Base-by-base conservation (phyloP, 2,797 vertebrate genomes). In the Rallus crepitans region DNA sequence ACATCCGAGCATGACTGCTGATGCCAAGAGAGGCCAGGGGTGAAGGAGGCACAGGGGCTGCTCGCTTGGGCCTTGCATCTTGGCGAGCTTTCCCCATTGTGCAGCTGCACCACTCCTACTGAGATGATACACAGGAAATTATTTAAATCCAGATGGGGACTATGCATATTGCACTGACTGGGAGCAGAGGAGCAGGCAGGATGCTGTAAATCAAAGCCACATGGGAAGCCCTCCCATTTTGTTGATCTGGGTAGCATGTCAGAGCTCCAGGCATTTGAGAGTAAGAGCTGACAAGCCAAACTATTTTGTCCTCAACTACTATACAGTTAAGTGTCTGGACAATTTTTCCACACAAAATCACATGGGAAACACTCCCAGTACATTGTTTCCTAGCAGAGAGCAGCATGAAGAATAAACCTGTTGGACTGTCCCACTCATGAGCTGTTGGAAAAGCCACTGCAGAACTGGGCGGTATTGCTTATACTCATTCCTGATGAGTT, bases 131-230 rank as follows among this genome's bases (percentile, higher is more conserved):
- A 25, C 10, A 86, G 64, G 76, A 68, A 83, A 90, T n/a, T 4
- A 25, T 50, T 82, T 30, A 25, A 69, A 81, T 83, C 79, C 50
- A 90, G 40, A 69, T 47, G 53, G 48, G 82, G 76, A 39, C 61
- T 14, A 28, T 0, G 2, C 2, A 0, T 13, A 57, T 61, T 4
- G 2, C 56, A 39, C 37, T 55, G 60, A 37, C 27, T 39, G 37
- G 40, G 56, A 80, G 66, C 63, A 60, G 60, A 84, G 89, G 27
- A 35, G 25, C 85, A 76, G 78, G 27, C 15, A 66, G 82, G 66
- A 95, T 72, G 59, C 24, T 76, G 80, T 40, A 88, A 90, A 88
- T 89, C 47, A 90, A 84, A 93, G 64, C 71, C 82, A 56, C 18
- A 39, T 68, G 75, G 48, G 90, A 84, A 79, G 71, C 48, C 5